Base-by-base conservation (phyloP, 2,113 vertebrate genomes). In the Trogon surrucura region DNA sequence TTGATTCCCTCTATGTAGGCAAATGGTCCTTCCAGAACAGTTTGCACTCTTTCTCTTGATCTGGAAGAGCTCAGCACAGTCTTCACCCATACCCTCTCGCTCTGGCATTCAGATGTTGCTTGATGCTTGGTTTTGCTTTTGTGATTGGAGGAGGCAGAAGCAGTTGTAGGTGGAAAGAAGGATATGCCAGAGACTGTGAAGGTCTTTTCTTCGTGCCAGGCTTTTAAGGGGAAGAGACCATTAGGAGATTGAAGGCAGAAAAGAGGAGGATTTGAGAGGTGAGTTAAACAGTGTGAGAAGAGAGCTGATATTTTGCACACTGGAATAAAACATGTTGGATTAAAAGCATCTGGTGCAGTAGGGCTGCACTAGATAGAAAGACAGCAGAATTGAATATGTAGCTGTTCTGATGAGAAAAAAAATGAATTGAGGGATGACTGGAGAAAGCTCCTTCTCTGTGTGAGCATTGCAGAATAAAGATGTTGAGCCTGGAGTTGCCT, bases 371-470 rank as follows among this genome's bases (percentile, higher is more conserved):
- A 50, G 30, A 26, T 62, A 53, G 56, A 72, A 34, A 54, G 15
- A 47, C 53, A 64, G 20, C 44, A 74, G 53, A 72, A 50, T 1
- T 75, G n/a, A 69, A 36, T 0, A 0, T 41, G 38, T 66, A 11
- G 1, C 36, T 82, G 9, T 83, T 89, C 56, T 71, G 48, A 17
- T 80, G 65, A 80, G 80, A 84, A 72, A 62, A 23, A 41, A 64
- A 61, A 36, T 36, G 22, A 85, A 67, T 64, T 72, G 45, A 58
- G 32, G 27, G n/a, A 9, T 83, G 12, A 56, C 18, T 80, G 44
- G 36, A 57, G 32, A 67, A 88, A 74, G 32, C 32, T 81, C 34
- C 7, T 1, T 73, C 41, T 91, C 64, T 54, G 11, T 84, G 57
- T 58, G 44, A 72, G 34, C 26, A n/a, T 21, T 61, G 8, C 17